Percentiles rank a stretch among this genome's conserved stretches.
Evolutionary conservation across 2,888 invertebrate species (phyloP).

Genomic region (Lycophotia porphyrea): DNA sequence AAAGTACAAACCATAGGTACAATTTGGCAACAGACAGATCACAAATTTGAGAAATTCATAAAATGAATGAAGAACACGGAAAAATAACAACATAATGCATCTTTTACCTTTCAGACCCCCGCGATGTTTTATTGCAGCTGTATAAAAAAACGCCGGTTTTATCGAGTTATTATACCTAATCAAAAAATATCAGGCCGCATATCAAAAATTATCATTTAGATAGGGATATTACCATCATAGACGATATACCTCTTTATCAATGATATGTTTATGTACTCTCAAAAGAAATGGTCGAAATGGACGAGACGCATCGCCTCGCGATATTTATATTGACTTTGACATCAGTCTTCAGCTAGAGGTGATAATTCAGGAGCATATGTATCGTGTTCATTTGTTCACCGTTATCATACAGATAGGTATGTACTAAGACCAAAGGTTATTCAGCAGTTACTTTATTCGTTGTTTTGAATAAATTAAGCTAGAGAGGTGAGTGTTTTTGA

Average conservation of each 20-base stretch:
- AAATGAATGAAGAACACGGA: not conserved
- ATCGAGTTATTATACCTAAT: too few relatives aligned
- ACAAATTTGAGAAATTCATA: not conserved
- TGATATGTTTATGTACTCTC: not conserved
- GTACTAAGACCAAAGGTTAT: not conserved
- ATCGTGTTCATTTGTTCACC: slow-evolving; percentile 4
- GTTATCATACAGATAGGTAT: slow-evolving; percentile 6
- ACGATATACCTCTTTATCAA: not conserved
- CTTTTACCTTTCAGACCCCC: not conserved
- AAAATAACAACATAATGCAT: not conserved
- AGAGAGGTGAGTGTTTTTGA: not conserved
- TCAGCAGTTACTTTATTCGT: not conserved
- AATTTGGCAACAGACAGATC: not conserved
- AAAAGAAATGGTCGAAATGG: not conserved
- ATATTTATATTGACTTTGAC: slow-evolving; percentile 37
- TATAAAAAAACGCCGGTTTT: not conserved
- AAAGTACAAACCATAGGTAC: not conserved
- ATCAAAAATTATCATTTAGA: not conserved
- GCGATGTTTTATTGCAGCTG: not conserved
- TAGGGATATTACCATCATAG: not conserved
- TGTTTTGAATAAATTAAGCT: slow-evolving; percentile 2
- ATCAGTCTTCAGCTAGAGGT: slow-evolving; percentile 15
- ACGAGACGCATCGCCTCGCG: slow-evolving; percentile 8
- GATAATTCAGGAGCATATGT: slow-evolving; percentile 35
- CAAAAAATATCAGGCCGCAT: not conserved